phyloP scores from a whole-genome alignment of 2,797 vertebrate genomes.

The Phrynocephalus forsythii region DNA sequence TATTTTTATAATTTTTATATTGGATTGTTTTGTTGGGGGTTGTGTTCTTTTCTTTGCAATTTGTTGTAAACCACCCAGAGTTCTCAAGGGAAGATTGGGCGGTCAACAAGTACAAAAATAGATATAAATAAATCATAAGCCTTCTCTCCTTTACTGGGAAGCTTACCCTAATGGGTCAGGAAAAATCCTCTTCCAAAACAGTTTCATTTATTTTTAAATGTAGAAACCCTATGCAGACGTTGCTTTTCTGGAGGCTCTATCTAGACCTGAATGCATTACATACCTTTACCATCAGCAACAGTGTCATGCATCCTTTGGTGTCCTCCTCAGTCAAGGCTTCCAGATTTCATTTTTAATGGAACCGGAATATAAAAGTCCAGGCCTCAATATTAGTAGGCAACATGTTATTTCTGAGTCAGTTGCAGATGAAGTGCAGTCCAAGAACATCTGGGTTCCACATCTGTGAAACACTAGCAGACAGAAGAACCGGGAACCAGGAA shows the following conservation, averaged over 20 bases:
- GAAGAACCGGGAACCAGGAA: too few species aligned
- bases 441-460: too few species aligned
- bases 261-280: background rate
- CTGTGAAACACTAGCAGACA: too few species aligned
- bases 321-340: too few species aligned
- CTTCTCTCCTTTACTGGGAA: background rate
- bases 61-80: too few species aligned
- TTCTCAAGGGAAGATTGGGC: too few species aligned
- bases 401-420: background rate
- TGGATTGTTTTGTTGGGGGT: too few species aligned
- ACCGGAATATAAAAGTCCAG: background rate
- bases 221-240: background rate
- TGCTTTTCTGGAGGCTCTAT: background rate
- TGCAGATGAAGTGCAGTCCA: background rate
- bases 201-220: background rate
- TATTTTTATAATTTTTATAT: too few species aligned
- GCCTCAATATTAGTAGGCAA: too few species aligned
- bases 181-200: background rate
- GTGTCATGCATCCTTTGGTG: background rate
- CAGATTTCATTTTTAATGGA: background rate
- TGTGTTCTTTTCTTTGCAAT: too few species aligned
- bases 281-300: background rate
- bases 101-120: too few species aligned
- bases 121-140: too few species aligned
- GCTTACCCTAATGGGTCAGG: background rate